Evolutionary conservation across 1,140 invertebrate species (phyloP), one percentile per base, ranked within the genome.

Genomic region (Pseudomyrmex sp.): DNA sequence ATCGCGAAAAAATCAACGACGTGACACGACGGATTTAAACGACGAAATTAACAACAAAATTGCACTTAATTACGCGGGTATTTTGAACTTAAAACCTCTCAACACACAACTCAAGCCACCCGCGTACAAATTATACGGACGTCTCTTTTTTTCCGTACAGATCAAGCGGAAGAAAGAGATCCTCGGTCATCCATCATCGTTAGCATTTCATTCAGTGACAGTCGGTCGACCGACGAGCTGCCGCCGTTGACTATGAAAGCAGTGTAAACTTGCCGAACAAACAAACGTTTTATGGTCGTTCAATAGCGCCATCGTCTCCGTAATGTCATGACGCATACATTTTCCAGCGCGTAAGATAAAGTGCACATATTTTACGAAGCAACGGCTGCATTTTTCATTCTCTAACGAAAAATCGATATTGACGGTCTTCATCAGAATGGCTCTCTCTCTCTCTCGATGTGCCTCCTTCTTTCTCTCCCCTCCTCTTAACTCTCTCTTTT

Each of bases 171-270:
- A 80, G 74, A 82, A 56, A 84, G 84, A 89, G 87, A 84, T 86
- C 58, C 65, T 26, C n/a, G 86, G 75, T 86, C 90, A 93, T 93
- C 90, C 87, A 91, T 93, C 92, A 93, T 93, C 92, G 87, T 93
- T 93, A 93, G 90, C 74, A 92, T 91, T 93, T 91, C 89, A 91
- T 92, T 93, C 90, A 91, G 84, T 86, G 86, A 91, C 87, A 87
- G 85, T 84, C 83, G 86, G 83, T 87, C 76, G 86, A 74, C 62
- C 87, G 84, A 82, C 89, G 50, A 12, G 10, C 10, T 85, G 87
- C 86, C 88, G 75, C 82, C 87, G 54, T 84, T 86, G 83, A 89
- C 88, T 84, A 72, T 77, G 66, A 89, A 88, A 88, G 90, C 88
- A 91, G 88, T 91, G 90, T 90, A 92, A 92, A 93, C 90, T 87